phyloP scores from a whole-genome alignment of 2,113 vertebrate species.

The Butorides virescens region DNA sequence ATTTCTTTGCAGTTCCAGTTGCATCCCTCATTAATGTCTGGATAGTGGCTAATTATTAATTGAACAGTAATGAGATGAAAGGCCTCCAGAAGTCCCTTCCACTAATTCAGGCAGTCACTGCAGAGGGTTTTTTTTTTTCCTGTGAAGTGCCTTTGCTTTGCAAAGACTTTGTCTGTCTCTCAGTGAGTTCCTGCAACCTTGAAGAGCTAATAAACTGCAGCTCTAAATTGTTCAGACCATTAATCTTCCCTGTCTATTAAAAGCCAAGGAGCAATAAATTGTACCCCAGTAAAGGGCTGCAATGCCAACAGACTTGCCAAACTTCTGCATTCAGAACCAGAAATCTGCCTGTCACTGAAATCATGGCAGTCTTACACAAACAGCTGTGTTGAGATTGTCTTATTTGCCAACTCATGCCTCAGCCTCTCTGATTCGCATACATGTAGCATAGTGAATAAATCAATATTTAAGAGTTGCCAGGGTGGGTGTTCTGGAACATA shows the following conservation, averaged over 20 bases:
- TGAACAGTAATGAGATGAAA: constrained; percentile 30
- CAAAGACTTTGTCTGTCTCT: not conserved
- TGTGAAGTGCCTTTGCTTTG: not conserved
- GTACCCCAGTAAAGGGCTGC: not conserved
- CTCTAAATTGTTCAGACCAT: not conserved
- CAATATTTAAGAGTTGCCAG: not conserved
- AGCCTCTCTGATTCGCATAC: not conserved
- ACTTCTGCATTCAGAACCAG: not conserved
- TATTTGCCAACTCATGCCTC: not conserved
- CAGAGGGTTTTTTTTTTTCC: not conserved
- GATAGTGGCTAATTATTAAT: constrained; percentile 4
- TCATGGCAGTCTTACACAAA: not conserved
- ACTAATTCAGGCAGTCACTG: not conserved
- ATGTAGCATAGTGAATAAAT: not conserved
- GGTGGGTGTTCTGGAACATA: not conserved
- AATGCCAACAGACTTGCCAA: not conserved
- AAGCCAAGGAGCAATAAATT: not conserved
- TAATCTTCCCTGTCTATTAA: not conserved
- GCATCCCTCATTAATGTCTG: constrained; percentile 21
- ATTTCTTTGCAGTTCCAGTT: constrained; percentile 14
- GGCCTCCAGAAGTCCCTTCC: not conserved
- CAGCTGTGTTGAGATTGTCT: not conserved
- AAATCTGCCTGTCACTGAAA: not conserved
- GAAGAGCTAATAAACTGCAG: not conserved
- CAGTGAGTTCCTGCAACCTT: not conserved